Conservation (phyloP, 2,113 vertebrate species). For the Peucedramus taeniatus region DNA sequence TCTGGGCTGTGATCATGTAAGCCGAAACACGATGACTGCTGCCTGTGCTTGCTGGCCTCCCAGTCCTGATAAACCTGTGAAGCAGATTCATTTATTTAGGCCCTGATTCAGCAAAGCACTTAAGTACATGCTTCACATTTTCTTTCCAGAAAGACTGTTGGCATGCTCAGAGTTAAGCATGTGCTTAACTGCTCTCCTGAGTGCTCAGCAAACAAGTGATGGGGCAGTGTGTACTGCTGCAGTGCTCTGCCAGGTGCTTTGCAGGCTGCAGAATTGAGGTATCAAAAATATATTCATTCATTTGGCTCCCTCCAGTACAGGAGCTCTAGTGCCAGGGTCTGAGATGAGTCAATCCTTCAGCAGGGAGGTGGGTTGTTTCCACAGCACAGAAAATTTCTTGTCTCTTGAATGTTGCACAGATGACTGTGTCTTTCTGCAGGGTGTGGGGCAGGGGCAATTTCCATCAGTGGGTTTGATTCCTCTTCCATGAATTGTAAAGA, state of each 20-base stretch:
- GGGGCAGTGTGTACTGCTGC: neutral
- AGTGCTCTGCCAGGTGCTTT: neutral
- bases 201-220: neutral
- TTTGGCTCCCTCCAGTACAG: neutral
- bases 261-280: rapidly evolving
- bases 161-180: neutral
- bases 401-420: neutral
- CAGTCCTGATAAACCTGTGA: neutral
- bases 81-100: neutral
- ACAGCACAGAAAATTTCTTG: neutral
- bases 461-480: neutral
- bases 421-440: neutral
- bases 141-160: neutral
- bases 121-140: neutral
- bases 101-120: slow-evolving; percentile 22
- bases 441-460: neutral
- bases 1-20: neutral
- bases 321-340: neutral
- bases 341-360: neutral
- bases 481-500: neutral
- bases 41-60: neutral
- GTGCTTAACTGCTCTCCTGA: neutral
- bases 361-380: neutral
- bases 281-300: neutral
- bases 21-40: neutral